These are phyloP conservation scores for Bombyx huttoni DNA, from an alignment of 2,888 invertebrate species.

Conservation along the genomic window DNA sequence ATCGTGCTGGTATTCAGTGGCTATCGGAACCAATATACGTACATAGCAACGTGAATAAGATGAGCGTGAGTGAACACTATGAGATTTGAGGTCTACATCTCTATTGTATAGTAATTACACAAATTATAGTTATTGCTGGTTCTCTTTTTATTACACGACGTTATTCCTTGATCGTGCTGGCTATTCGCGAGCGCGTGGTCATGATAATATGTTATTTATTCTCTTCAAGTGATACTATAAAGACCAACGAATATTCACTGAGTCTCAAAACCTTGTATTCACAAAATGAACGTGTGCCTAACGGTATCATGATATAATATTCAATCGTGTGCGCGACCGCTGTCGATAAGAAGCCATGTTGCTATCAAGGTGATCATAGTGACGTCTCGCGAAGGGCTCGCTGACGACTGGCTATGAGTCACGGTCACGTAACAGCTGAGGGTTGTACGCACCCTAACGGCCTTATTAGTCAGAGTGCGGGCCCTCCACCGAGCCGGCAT, in stretches of 20 bases:
- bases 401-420: slow-evolving; percentile 16
- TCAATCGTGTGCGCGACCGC: background rate
- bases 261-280: background rate
- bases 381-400: background rate
- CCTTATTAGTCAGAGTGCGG: slow-evolving; percentile 43
- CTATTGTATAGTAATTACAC: too few relatives aligned
- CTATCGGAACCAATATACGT: too few relatives aligned
- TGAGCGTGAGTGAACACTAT: too few relatives aligned
- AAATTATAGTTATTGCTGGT: too few relatives aligned
- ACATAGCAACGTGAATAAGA: too few relatives aligned
- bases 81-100: too few relatives aligned
- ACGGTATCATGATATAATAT: background rate
- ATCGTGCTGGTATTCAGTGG: too few relatives aligned
- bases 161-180: too few relatives aligned
- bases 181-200: too few relatives aligned
- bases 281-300: background rate
- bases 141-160: too few relatives aligned
- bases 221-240: too few relatives aligned
- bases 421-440: slow-evolving; percentile 29
- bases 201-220: too few relatives aligned
- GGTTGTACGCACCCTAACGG: slow-evolving; percentile 21
- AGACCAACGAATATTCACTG: background rate
- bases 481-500: background rate
- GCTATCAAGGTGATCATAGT: slow-evolving; percentile 17
- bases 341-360: background rate